Evolutionary conservation across 2,113 vertebrate species (phyloP), one percentile per base, ranked within the genome.

Genomic region (Piprites chloris): DNA sequence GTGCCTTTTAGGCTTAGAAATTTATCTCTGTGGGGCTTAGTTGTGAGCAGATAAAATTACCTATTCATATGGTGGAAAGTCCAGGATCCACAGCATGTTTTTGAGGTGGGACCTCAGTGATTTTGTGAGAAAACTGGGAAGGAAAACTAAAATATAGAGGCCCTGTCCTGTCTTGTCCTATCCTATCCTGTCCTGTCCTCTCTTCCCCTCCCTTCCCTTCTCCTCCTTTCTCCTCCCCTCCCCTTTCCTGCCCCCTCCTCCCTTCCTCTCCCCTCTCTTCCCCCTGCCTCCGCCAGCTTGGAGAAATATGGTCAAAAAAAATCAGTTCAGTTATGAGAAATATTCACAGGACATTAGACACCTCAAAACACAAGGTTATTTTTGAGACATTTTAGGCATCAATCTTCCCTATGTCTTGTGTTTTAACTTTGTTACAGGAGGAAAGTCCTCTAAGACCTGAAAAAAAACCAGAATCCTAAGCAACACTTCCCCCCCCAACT

Each of bases 401-500:
- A 59, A 72, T 65, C 4, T 84, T 89, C 59, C 39, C 39, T 26
- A 11, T 49, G 12, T 24, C 85, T 47, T 72, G 5, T 59, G 6
- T 26, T 59, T 67, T 77, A 27, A 19, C 27, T 92, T 86, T 75
- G 30, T 12, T 44, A 6, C 5, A 66, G 23, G 14, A 79, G 69
- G 13, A 67, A 75, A 59, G 24, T 56, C 21, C 28, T 69, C 35
- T 56, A 52, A 87, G 11, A 10, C 9, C 12, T 33, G 35, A 67
- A 41, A 3, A 39, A 67, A 83, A 44, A n/a, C n/a, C 7, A 67
- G 20, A 62, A 17, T 52, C 42, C 37, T 47, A 75, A 47, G 2
- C 50, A 75, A 39, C 4, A 28, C 1, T 27, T 49, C 49, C 20
- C 0, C 9, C 2, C 9, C 16, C 17, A 12, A 14, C 5, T 62